phyloP scores from a whole-genome alignment of 2,113 vertebrate species.

The Periophthalmodon schlosseri region DNA sequence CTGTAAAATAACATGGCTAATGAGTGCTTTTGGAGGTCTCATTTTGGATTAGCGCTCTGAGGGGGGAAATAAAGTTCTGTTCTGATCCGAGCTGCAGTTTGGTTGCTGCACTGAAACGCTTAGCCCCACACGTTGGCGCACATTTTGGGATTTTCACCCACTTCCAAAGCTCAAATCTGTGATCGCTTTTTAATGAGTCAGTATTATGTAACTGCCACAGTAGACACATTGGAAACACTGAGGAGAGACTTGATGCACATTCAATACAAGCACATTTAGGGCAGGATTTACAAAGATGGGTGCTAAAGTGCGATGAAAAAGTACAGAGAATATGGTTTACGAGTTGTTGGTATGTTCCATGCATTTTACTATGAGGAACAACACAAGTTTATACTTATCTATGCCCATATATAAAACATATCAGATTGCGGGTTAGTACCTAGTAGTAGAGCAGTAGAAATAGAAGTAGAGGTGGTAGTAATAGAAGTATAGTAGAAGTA shows the following conservation, averaged over 20 bases:
- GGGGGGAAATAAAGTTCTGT: slow-evolving; percentile 38
- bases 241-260: neutral
- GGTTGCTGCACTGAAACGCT: slow-evolving; percentile 12
- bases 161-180: slow-evolving; percentile 37
- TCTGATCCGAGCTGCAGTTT: slow-evolving; percentile 23
- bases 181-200: slow-evolving; percentile 50
- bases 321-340: neutral
- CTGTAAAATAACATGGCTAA: slow-evolving; percentile 19
- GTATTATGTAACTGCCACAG: slow-evolving; percentile 24
- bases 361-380: neutral
- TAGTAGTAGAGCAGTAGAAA: too few species aligned
- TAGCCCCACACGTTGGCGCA: slow-evolving; percentile 21
- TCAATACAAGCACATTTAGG: neutral
- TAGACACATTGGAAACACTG: slow-evolving; percentile 18
- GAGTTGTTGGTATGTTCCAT: too few species aligned
- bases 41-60: slow-evolving; percentile 44
- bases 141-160: slow-evolving; percentile 32
- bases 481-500: too few species aligned
- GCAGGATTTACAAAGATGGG: neutral
- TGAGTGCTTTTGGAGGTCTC: slow-evolving; percentile 38
- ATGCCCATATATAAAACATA: too few species aligned
- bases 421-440: too few species aligned
- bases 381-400: neutral
- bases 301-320: neutral
- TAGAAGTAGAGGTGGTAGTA: too few species aligned